A percentile compares a stretch with the other conserved stretches of the same genome.
phyloP scores from a whole-genome alignment of 1,140 invertebrate species.

The Drosophila santomea region DNA sequence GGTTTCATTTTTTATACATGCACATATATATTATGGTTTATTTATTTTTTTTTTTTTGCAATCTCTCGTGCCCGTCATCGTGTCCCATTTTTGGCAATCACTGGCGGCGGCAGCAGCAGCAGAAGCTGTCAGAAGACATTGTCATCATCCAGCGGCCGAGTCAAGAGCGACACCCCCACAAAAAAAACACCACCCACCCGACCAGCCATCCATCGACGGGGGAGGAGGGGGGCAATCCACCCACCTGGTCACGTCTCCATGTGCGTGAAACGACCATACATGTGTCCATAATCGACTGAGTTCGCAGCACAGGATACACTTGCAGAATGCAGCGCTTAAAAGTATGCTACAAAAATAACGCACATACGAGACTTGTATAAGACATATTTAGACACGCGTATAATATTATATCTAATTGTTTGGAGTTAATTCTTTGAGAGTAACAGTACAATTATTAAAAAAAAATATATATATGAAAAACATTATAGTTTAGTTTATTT shows the following conservation, averaged over 20 bases:
- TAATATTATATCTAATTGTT: too few species aligned
- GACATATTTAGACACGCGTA: too few species aligned
- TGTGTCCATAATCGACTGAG: constrained; percentile 71
- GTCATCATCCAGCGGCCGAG: constrained; percentile 71
- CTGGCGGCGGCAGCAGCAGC: constrained; percentile 60
- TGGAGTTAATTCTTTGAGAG: too few species aligned
- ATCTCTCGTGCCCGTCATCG: constrained; percentile 76
- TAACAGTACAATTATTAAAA: too few species aligned
- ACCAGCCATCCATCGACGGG: too few species aligned
- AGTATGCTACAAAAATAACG: background rate
- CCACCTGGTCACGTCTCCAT: constrained; percentile 66
- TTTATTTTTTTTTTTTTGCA: constrained; percentile 44
- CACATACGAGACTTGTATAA: too few species aligned
- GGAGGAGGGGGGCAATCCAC: constrained; percentile 22
- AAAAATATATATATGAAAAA: too few species aligned
- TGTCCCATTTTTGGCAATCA: constrained; percentile 80
- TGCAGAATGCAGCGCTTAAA: background rate
- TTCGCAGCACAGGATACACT: constrained; percentile 17
- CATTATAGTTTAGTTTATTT: too few species aligned
- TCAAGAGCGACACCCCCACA: constrained; percentile 16
- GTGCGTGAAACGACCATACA: constrained; percentile 52
- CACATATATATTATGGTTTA: constrained; percentile 21
- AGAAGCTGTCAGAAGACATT: constrained; percentile 78
- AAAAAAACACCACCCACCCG: background rate
- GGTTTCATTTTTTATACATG: constrained; percentile 47